phyloP scores from a whole-genome alignment of 2,113 vertebrate species.

The Lagenorhynchus albirostris region DNA sequence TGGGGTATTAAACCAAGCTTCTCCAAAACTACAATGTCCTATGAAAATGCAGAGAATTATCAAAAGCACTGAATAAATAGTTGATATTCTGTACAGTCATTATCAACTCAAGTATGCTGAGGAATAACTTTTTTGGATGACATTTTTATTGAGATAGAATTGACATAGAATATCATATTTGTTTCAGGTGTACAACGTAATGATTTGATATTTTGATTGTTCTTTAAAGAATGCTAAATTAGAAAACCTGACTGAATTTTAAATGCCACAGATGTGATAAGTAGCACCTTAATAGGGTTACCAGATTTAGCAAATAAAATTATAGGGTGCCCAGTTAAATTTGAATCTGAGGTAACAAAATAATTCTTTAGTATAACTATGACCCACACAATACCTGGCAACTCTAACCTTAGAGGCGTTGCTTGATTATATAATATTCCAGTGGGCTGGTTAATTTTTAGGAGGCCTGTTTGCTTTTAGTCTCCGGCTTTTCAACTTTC shows the following conservation, averaged over 20 bases:
- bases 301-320: constrained; percentile 16
- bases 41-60: background rate
- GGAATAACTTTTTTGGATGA: background rate
- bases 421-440: background rate
- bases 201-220: background rate
- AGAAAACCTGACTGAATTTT: constrained; percentile 18
- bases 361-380: background rate
- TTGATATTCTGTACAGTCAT: background rate
- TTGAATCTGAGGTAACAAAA: background rate
- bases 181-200: background rate
- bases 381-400: background rate
- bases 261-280: background rate
- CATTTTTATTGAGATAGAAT: background rate
- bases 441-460: background rate
- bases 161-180: background rate
- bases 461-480: constrained; percentile 13
- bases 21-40: background rate
- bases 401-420: background rate
- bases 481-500: background rate
- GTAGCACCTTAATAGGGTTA: background rate
- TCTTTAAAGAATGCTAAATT: constrained; percentile 23
- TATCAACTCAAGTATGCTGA: background rate
- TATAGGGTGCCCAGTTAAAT: background rate
- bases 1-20: background rate
- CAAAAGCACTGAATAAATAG: background rate